A percentile compares a stretch with the other conserved stretches of the same genome.
These are phyloP conservation scores for Eubucco bourcierii DNA, from an alignment of 2,113 vertebrate genomes.

Conservation along the genomic window DNA sequence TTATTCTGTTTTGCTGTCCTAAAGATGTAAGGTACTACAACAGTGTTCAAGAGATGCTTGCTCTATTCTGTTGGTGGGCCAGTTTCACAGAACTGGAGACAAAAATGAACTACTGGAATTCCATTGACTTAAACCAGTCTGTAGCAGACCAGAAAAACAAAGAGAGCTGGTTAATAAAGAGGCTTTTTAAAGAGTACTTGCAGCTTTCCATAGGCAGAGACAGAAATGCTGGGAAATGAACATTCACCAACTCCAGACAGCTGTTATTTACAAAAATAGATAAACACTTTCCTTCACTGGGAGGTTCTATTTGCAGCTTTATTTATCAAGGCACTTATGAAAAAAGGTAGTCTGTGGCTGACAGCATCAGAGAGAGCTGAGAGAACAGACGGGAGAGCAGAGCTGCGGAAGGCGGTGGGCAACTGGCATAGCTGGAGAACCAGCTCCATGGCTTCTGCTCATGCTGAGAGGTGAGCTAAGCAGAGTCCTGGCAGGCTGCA, in stretches of 20 bases:
- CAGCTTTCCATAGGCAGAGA: not conserved
- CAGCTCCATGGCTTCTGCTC: not conserved
- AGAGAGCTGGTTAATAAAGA: not conserved
- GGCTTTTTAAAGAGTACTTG: not conserved
- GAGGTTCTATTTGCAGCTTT: slow-evolving; percentile 7
- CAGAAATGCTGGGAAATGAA: slow-evolving; percentile 16
- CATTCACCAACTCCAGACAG: slow-evolving; percentile 22
- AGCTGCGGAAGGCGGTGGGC: not conserved
- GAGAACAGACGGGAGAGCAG: not conserved
- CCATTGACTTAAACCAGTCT: not conserved
- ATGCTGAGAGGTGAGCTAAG: not conserved
- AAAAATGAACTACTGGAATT: not conserved
- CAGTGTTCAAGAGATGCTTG: not conserved
- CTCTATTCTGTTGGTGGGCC: not conserved
- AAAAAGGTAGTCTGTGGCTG: not conserved
- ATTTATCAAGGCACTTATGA: not conserved
- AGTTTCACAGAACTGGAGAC: not conserved
- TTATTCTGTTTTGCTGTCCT: not conserved
- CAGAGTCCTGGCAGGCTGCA: fast-evolving
- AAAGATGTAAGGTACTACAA: not conserved
- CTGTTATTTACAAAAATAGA: slow-evolving; percentile 54
- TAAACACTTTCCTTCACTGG: slow-evolving; percentile 16
- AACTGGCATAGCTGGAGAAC: not conserved
- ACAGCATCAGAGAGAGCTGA: not conserved
- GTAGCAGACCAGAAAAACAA: not conserved